These are phyloP conservation scores for Yponomeuta evonymella DNA, from an alignment of 2,888 invertebrate genomes.

Conservation along the genomic window DNA sequence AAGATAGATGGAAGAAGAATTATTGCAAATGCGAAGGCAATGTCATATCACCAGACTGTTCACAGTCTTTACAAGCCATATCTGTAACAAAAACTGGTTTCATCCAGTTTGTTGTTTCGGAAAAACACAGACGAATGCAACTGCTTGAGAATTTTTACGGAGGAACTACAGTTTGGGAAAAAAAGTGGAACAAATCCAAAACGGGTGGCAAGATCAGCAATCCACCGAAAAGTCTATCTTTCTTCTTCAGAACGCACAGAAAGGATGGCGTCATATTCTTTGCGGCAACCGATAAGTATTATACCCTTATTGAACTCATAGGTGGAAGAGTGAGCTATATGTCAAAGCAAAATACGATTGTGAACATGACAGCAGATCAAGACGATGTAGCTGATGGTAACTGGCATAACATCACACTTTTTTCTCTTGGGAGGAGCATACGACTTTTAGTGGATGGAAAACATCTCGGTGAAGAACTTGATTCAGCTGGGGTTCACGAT, in stretches of 20 bases:
- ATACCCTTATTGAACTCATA: conserved; percentile 86
- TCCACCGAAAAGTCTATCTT: conserved; percentile 83
- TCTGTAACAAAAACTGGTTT: conserved; percentile 86
- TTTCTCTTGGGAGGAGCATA: conserved; percentile 82
- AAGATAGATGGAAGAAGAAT: conserved; percentile 89
- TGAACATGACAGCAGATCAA: conserved; percentile 86
- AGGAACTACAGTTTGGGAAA: conserved; percentile 83
- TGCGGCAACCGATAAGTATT: conserved; percentile 91
- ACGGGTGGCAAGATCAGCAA: conserved; percentile 47
- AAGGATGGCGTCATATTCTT: conserved; percentile 89
- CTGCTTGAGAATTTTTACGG: conserved; percentile 86
- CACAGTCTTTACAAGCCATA: conserved; percentile 84
- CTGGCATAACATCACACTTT: conserved; percentile 92
- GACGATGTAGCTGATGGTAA: conserved; percentile 84
- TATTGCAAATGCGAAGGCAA: conserved; percentile 83
- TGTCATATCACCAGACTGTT: conserved; percentile 87
- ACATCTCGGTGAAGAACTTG: conserved; percentile 88
- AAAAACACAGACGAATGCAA: conserved; percentile 91
- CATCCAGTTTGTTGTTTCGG: conserved; percentile 86
- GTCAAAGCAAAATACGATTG: conserved; percentile 84
- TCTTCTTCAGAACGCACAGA: conserved; percentile 88
- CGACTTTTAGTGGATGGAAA: conserved; percentile 82
- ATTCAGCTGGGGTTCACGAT: conserved; percentile 91
- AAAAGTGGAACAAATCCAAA: conserved; percentile 49
- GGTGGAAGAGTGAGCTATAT: conserved; percentile 87